phyloP scores from a whole-genome alignment of 2,888 invertebrate genomes.

The Notodonta dromedarius region DNA sequence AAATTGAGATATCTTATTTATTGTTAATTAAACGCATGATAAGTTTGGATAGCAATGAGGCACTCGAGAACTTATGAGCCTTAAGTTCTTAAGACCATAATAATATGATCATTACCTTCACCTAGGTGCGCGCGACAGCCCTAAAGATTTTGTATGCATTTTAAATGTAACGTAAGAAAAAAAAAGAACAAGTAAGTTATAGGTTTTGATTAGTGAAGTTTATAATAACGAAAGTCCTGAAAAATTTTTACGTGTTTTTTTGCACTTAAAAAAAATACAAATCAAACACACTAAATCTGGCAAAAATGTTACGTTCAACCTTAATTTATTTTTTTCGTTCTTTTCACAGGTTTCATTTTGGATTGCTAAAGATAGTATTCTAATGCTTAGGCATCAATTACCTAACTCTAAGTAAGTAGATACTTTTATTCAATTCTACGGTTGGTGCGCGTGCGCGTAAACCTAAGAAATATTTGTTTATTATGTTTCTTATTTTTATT shows the following conservation, averaged over 20 bases:
- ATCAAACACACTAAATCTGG: no score
- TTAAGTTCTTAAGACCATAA: no score
- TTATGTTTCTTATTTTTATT: neutral
- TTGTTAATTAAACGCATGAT: constrained; percentile 14
- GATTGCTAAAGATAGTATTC: constrained; percentile 3
- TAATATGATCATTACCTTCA: neutral
- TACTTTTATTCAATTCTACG: constrained; percentile 6
- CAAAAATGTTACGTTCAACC: constrained; percentile 1
- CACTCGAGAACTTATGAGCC: no score
- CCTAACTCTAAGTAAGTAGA: constrained; percentile 5
- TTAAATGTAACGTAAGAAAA: no score
- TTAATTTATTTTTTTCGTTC: neutral
- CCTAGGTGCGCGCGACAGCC: no score
- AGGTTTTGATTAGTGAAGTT: no score
- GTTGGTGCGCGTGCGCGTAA: constrained; percentile 4
- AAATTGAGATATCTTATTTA: constrained; percentile 34
- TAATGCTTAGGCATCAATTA: constrained; percentile 5
- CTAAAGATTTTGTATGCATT: no score
- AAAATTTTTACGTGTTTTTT: no score
- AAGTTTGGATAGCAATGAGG: no score
- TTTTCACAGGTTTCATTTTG: neutral
- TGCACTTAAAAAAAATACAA: no score
- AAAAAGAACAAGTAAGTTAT: no score
- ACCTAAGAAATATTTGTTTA: neutral
- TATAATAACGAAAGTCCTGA: no score